Conservation (phyloP, 2,888 invertebrate species). For the Reticulitermes lucifugus region DNA sequence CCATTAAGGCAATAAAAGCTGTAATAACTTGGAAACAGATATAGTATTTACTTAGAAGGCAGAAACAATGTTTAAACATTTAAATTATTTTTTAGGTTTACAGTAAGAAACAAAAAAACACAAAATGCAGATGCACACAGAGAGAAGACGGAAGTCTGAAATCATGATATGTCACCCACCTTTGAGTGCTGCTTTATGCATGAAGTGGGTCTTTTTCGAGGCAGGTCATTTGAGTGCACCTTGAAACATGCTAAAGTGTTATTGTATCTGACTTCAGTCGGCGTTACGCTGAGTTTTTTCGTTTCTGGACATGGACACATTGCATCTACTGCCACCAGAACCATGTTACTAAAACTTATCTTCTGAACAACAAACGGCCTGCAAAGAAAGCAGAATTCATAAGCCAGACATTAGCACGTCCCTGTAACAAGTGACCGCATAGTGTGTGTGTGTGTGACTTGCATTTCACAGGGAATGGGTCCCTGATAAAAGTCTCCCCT, state of each 20-base stretch:
- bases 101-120: background rate
- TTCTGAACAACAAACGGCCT: slow-evolving; percentile 60
- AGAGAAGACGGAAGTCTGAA: background rate
- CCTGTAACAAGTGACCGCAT: no score
- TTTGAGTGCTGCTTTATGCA: slow-evolving; percentile 58
- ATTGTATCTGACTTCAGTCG: slow-evolving; percentile 53
- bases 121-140: no score
- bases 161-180: slow-evolving; percentile 53
- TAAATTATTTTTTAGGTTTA: background rate
- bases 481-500: no score
- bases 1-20: no score
- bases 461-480: no score
- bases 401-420: no score
- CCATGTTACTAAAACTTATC: slow-evolving; percentile 81
- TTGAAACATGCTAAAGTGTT: slow-evolving; percentile 55
- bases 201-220: slow-evolving; percentile 55
- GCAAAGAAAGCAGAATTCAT: slow-evolving; percentile 28
- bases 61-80: background rate
- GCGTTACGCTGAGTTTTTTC: slow-evolving; percentile 54
- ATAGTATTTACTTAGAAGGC: no score
- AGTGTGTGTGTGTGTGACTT: no score
- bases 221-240: slow-evolving; percentile 54
- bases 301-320: slow-evolving; percentile 52
- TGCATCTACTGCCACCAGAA: slow-evolving; percentile 84
- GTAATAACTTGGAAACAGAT: no score